Evolutionary conservation across 2,888 invertebrate genomes (phyloP).

Genomic region (Parnassius orleans): DNA sequence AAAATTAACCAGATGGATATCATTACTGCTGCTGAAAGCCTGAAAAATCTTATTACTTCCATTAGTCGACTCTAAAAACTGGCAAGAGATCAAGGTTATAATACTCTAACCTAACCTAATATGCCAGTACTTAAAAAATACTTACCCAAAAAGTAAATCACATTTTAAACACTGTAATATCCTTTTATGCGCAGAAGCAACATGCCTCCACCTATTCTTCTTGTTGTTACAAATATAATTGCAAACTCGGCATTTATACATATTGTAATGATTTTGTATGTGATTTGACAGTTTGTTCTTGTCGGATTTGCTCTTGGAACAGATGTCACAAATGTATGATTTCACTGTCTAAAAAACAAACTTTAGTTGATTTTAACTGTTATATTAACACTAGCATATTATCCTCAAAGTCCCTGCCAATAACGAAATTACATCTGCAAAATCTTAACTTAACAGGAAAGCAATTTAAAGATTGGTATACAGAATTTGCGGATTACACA

Average conservation of each 20-base stretch:
- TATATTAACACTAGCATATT: no score
- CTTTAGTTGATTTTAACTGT: no score
- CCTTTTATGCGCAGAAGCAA: constrained; percentile 32
- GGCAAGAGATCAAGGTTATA: background rate
- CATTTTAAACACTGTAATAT: constrained; percentile 45
- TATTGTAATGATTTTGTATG: constrained; percentile 34
- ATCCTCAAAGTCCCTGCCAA: no score
- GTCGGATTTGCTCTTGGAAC: constrained; percentile 26
- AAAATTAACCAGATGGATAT: no score
- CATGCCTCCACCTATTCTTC: constrained; percentile 29
- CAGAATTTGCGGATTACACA: no score
- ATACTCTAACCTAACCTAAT: background rate
- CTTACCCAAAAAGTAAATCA: constrained; percentile 42
- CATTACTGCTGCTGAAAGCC: no score
- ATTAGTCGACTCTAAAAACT: background rate
- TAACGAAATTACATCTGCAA: no score
- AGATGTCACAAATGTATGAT: constrained; percentile 40
- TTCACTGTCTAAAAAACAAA: constrained; percentile 31
- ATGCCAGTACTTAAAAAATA: background rate
- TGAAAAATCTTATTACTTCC: no score
- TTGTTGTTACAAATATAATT: constrained; percentile 28
- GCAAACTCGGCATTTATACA: constrained; percentile 40
- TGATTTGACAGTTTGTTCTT: constrained; percentile 35
- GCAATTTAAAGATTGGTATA: no score
- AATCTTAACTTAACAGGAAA: no score